A percentile compares a stretch with the other conserved stretches of the same genome.
These are phyloP conservation scores for Ammodytes marinus DNA, from an alignment of 2,113 vertebrate species.

Conservation along the genomic window DNA sequence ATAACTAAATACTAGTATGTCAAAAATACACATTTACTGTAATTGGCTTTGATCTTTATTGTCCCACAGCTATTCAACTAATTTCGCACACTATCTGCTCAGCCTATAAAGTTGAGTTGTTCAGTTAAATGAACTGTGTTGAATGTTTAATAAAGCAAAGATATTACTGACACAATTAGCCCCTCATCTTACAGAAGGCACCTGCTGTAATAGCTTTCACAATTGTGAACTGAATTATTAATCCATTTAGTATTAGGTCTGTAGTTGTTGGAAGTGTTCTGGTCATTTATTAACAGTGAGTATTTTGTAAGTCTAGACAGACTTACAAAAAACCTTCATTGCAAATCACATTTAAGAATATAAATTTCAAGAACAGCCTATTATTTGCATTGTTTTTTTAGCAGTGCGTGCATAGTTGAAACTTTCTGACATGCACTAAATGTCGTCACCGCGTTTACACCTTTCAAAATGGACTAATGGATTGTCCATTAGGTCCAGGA, in stretches of 20 bases:
- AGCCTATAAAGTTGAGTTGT: not conserved
- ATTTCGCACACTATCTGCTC: not conserved
- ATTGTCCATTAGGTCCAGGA: constrained; percentile 55
- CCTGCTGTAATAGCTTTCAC: not conserved
- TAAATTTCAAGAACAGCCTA: not conserved
- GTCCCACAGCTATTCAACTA: not conserved
- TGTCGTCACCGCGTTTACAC: not conserved
- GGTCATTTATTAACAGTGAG: not conserved
- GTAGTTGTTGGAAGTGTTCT: not conserved
- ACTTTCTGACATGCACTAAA: constrained; percentile 2
- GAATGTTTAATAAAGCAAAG: not conserved
- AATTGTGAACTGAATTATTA: not conserved
- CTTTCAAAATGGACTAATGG: constrained; percentile 52
- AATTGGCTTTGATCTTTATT: not conserved
- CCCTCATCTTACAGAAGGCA: not conserved
- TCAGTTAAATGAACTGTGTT: not conserved
- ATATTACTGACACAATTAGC: not conserved
- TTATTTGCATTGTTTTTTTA: not conserved
- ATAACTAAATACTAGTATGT: not conserved
- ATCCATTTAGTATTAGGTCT: not conserved
- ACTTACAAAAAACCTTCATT: not conserved
- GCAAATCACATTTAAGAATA: constrained; percentile 12
- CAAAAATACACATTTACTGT: not conserved
- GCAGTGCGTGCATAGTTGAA: not conserved
- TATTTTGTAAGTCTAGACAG: not conserved